Conservation (phyloP, 2,797 vertebrate genomes). For the Cynopterus sphinx region DNA sequence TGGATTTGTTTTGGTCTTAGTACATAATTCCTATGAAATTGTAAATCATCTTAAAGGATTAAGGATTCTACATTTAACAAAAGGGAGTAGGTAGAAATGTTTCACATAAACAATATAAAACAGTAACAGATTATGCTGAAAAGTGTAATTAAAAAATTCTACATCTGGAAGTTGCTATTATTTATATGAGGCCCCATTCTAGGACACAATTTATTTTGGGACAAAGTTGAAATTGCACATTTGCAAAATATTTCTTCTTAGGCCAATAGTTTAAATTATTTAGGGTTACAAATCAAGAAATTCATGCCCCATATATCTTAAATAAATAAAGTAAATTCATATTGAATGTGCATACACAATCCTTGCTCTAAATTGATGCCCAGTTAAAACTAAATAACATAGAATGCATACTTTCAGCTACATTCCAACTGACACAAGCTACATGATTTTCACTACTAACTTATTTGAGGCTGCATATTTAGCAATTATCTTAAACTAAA, state of each 20-base stretch:
- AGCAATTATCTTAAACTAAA: neutral
- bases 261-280: neutral
- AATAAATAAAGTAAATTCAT: neutral
- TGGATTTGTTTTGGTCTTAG: neutral
- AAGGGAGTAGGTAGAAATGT: neutral
- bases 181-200: neutral
- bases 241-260: neutral
- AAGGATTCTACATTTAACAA: conserved; percentile 14
- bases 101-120: neutral
- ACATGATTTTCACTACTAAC: neutral
- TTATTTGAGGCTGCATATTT: neutral
- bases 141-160: neutral
- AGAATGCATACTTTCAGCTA: neutral
- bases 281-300: neutral
- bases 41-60: neutral
- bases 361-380: neutral
- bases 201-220: conserved; percentile 2
- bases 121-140: neutral
- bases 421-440: neutral
- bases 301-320: neutral
- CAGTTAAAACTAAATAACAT: neutral
- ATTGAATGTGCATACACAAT: neutral
- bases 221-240: neutral
- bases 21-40: neutral
- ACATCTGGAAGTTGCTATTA: neutral